Evolutionary conservation across 1,140 invertebrate genomes (phyloP), one percentile per base, ranked within the genome.

Genomic region (Linepithema humile): DNA sequence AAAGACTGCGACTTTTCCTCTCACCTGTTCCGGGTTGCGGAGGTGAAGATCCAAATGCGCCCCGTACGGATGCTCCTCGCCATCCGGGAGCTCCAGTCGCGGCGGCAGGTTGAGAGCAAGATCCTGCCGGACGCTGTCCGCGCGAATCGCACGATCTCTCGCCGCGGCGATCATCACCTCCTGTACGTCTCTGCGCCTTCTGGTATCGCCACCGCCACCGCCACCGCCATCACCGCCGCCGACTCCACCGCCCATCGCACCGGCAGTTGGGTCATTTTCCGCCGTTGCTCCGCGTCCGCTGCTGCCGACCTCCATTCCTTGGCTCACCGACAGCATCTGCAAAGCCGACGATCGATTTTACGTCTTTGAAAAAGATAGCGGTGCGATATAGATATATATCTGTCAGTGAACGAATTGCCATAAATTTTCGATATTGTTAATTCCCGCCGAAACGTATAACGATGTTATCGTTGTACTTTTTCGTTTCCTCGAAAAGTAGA

Each of bases 41-140:
- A 96, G 94, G 85, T 97, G 96, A 82, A 96, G 93, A 85, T 95
- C 94, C 82, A 95, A 95, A 80, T 96, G 95, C 85, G 95, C 94
- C 69, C 94, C 94, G 88, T 96, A 96, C n/a, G 95, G 96, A 40
- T 95, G 94, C 85, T 97, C 96, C 91, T 97, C 96, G 65, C 96
- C 96, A 92, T 97, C 96, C 35, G 96, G 96, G 90, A 97, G 94
- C 77, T 96, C 94, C 86, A 97, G 95, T 86, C 95, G 95, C 77
- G 96, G 96, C 75, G 96, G 96, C 85, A 96, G 93, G 89, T 96
- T 96, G 89, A 97, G 93, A 83, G 95, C 95, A 83, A 96, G 94
- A 91, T 96, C 96, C 84, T 95, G 96, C 82, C 95, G 94, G 38
- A 96, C 95, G 43, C 96, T 95, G 86, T 95, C 95, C 84, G 95